Conservation (phyloP, 2,888 invertebrate species). For the Chesias legatella region DNA sequence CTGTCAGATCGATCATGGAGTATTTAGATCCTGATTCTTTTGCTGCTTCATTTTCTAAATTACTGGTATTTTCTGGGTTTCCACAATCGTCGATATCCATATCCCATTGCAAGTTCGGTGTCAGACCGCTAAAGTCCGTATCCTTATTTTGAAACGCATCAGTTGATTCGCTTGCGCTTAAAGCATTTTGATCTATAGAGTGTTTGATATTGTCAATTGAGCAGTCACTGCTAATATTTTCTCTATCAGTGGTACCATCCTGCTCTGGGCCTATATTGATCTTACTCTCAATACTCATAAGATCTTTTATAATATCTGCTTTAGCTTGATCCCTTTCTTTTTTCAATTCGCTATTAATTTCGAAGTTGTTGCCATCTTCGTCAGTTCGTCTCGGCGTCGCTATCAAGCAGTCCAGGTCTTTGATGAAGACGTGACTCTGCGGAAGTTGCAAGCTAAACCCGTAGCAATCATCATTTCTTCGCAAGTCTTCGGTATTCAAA, state of each 20-base stretch:
- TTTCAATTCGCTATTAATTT: slow-evolving; percentile 43
- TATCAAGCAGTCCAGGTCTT: slow-evolving; percentile 67
- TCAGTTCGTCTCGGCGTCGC: slow-evolving; percentile 57
- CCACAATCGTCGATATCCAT: slow-evolving; percentile 24
- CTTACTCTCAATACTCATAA: slow-evolving; percentile 69
- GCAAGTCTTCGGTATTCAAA: slow-evolving; percentile 58
- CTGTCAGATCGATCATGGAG: slow-evolving; percentile 51
- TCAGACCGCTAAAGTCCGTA: slow-evolving; percentile 10
- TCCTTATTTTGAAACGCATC: slow-evolving; percentile 11
- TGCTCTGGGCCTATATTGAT: slow-evolving; percentile 46
- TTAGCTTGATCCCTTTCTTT: slow-evolving; percentile 52
- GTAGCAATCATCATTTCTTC: slow-evolving; percentile 64
- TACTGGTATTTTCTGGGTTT: slow-evolving; percentile 25
- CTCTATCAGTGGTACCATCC: slow-evolving; percentile 29
- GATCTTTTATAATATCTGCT: slow-evolving; percentile 69
- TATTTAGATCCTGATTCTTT: slow-evolving; percentile 34
- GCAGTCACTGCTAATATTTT: slow-evolving; percentile 30
- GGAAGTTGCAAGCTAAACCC: slow-evolving; percentile 65
- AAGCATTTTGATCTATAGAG: slow-evolving; percentile 9
- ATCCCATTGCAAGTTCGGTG: slow-evolving; percentile 18
- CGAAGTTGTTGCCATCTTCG: slow-evolving; percentile 45
- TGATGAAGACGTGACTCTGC: slow-evolving; percentile 61
- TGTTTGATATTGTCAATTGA: slow-evolving; percentile 14
- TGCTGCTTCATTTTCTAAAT: slow-evolving; percentile 31
- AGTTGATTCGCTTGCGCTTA: slow-evolving; percentile 3